Evolutionary conservation across 2,888 invertebrate genomes (phyloP), one percentile per base, ranked within the genome.

Genomic region (Sinhomidia bicolor): DNA sequence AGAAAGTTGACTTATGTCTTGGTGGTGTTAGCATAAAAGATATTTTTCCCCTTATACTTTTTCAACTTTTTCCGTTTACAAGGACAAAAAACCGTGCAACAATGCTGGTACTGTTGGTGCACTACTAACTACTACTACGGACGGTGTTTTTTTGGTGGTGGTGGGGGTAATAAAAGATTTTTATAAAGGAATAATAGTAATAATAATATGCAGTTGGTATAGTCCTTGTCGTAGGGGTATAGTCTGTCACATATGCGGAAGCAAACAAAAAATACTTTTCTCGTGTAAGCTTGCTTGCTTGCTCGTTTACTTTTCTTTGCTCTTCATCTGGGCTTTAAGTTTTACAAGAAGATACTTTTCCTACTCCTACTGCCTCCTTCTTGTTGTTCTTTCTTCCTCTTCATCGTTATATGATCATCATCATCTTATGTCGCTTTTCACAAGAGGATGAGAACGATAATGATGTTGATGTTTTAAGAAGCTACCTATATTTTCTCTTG

Each of bases 391-490:
- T 44, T 20, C 57, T 36, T 79, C 51, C n/a, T 62, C 62, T 29
- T 23, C 62, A 62, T 12, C 62, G 29, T 68, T 29, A 10, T 29
- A 12, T 62, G 2, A 29, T 62, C 32, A 62, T 62, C 62, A 62
- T 62, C 62, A 80, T 36, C 60, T 41, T 79, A 60, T 68, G 81
- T 51, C 68, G 36, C 47, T 82, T 47, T 82, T 68, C 81, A 82
- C 65, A 82, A 47, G 51, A 57, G 60, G 79, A 82, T 51, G 41
- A 78, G 5, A 62, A 82, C 12, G 68, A 82, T 47, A 44, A 68
- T 68, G 65, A 82, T 62, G 81, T 65, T 44, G 71, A 36, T 82
- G 81, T 68, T 51, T 65, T 82, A 82, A 51, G 81, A 32, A 82
- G 47, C 47, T 82, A 51, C 44, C 10, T 47, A 0, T 23, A 47